Conservation (phyloP, 2,888 invertebrate genomes). For the Lepidochrysops patricia region DNA sequence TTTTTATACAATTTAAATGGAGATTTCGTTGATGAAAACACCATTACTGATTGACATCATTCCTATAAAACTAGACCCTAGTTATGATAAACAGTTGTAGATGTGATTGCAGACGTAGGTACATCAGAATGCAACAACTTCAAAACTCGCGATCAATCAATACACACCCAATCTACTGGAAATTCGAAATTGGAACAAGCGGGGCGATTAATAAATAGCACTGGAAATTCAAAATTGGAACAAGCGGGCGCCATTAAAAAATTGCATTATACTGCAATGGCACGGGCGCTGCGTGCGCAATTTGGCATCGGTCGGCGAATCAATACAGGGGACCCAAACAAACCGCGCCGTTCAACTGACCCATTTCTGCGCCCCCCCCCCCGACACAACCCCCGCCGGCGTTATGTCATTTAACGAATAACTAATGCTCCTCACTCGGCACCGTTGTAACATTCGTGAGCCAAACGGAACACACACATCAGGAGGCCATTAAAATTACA, state of each 20-base stretch:
- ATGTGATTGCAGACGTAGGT: neutral
- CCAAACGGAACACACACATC: neutral
- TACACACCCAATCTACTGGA: neutral
- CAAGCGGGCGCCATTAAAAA: conserved; percentile 5
- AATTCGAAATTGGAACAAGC: neutral
- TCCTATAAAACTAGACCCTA: no score
- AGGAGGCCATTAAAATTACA: neutral
- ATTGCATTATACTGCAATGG: conserved; percentile 26
- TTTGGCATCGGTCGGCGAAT: conserved; percentile 35
- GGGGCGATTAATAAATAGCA: conserved; percentile 19
- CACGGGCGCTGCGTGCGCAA: conserved; percentile 51
- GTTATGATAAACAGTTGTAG: neutral
- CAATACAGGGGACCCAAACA: conserved; percentile 70
- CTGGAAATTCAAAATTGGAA: conserved; percentile 1
- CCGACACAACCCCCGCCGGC: conserved; percentile 28
- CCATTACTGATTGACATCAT: no score
- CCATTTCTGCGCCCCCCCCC: conserved; percentile 45
- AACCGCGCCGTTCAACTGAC: conserved; percentile 61
- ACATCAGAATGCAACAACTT: no score
- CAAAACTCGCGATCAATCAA: neutral
- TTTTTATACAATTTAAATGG: no score
- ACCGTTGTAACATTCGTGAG: neutral
- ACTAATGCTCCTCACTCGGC: conserved; percentile 16
- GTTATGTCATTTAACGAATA: conserved; percentile 19
- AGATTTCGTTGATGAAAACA: no score